Evolutionary conservation across 2,888 invertebrate species (phyloP).

Genomic region (Gymnocheta viridis): DNA sequence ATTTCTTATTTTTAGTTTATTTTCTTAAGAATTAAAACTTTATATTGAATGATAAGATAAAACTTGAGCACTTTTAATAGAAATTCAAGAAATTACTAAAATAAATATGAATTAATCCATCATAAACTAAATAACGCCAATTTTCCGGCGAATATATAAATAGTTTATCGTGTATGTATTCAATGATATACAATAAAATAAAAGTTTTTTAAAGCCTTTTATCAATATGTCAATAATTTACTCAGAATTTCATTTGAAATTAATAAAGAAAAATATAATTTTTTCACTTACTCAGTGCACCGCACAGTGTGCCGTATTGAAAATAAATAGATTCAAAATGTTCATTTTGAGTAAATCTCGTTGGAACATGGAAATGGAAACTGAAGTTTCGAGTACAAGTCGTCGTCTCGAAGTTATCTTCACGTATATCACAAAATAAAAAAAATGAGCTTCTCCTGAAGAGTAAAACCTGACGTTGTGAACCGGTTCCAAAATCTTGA

Average conservation of each 20-base stretch:
- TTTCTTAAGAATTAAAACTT: not conserved
- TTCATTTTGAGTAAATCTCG: too few species aligned
- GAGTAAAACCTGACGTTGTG: too few species aligned
- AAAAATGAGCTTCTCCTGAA: too few species aligned
- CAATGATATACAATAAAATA: conserved; percentile 18
- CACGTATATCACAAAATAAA: too few species aligned
- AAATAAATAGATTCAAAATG: too few species aligned
- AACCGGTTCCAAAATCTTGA: too few species aligned
- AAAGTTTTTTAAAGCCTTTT: not conserved
- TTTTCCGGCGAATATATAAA: conserved; percentile 8
- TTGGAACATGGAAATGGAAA: too few species aligned
- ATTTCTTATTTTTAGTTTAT: not conserved
- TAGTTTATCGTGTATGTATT: conserved; percentile 28
- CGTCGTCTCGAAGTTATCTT: too few species aligned
- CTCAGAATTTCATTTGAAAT: not conserved
- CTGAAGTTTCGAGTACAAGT: too few species aligned
- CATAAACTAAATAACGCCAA: not conserved
- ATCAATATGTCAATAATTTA: conserved; percentile 21
- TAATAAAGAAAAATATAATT: not conserved
- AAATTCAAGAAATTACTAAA: not conserved
- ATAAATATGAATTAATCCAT: conserved; percentile 1
- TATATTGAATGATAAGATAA: conserved; percentile 47
- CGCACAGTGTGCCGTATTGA: not conserved
- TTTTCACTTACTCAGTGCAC: not conserved
- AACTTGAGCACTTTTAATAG: not conserved